Evolutionary conservation across 2,113 vertebrate species (phyloP), one percentile per base, ranked within the genome.

Genomic region (Mobula hypostoma): DNA sequence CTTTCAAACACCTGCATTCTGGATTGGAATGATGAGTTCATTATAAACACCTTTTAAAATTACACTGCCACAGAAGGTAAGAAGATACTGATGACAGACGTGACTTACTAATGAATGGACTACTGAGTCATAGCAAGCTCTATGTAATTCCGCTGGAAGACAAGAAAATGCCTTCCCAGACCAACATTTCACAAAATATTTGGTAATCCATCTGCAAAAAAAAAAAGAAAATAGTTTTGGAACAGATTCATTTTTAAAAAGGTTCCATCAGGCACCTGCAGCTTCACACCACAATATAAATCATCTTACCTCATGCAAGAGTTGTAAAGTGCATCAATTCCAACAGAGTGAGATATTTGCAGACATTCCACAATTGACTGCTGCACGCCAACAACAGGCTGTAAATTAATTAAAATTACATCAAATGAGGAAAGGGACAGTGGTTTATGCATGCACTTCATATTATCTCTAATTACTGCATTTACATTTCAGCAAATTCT

Each of bases 131-230:
- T 98, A 96, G 95, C 98, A 99, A 94, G 95, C 97, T 95, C 96
- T 97, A 94, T 99, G 98, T 94, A 99, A 97, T 94, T 98, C 98
- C 70, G 95, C 94, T 94, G 98, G 96, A 95, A 99, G 95, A 95
- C 96, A 97, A 95, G 98, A 97, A 96, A 99, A 99, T 95, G 97
- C 98, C 95, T 97, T 98, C 94, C 99, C 98, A 94, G 98, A 98
- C 97, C 98, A 98, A 95, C 98, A 98, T 95, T 97, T 99, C 96
- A 97, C 96, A 96, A 97, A 99, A 96, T 99, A 97, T 94, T 98
- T 98, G 95, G 97, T 96, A 94, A 98, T 96, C 97, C 98, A 99
- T 95, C 98, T 99, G 95, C 96, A 95, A 94, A 95, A 94, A 95
- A 95, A 94, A 12, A 8, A 11, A 56, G n/a, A 94, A 12, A 74